These are phyloP conservation scores for Conchocele bisecta DNA, from an alignment of 2,888 invertebrate species.

Conservation along the genomic window DNA sequence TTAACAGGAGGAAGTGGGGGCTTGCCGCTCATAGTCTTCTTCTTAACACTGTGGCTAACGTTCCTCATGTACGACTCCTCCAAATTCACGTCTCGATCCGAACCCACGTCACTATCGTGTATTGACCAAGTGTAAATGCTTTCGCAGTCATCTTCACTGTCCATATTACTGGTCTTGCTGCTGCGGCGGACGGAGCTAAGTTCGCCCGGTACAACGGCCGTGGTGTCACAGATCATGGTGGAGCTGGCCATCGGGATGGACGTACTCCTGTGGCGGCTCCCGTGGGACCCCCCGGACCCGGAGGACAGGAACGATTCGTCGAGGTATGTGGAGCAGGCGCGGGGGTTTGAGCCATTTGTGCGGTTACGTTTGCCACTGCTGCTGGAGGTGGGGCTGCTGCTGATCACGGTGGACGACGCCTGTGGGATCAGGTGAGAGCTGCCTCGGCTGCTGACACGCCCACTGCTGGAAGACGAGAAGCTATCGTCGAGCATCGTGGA, in stretches of 20 bases:
- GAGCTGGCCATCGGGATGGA: slow-evolving; percentile 52
- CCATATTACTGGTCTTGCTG: slow-evolving; percentile 33
- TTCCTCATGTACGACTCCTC: slow-evolving; percentile 70
- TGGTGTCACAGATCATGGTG: slow-evolving; percentile 50
- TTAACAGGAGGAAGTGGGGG: slow-evolving; percentile 61
- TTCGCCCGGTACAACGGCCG: slow-evolving; percentile 19
- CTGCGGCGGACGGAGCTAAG: slow-evolving; percentile 30
- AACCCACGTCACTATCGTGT: slow-evolving; percentile 62
- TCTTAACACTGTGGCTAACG: slow-evolving; percentile 45
- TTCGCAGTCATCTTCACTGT: slow-evolving; percentile 63
- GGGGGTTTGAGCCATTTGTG: slow-evolving; percentile 45
- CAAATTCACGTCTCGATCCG: slow-evolving; percentile 62
- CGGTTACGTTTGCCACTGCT: slow-evolving; percentile 56
- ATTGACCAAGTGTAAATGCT: slow-evolving; percentile 75
- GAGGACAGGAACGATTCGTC: slow-evolving; percentile 57
- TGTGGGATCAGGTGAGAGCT: slow-evolving; percentile 66
- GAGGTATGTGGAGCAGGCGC: slow-evolving; percentile 57
- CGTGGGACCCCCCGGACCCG: slow-evolving; percentile 46
- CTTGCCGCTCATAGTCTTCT: slow-evolving; percentile 27
- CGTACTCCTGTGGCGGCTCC: slow-evolving; percentile 46
- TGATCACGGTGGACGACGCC: slow-evolving; percentile 73
- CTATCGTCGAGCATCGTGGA: slow-evolving; percentile 71
- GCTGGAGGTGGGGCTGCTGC: slow-evolving; percentile 64
- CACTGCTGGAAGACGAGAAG: slow-evolving; percentile 61
- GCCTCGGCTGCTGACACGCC: slow-evolving; percentile 58